These are phyloP conservation scores for Leptobrachium ailaonicum DNA, from an alignment of 2,113 vertebrate species.

Conservation along the genomic window DNA sequence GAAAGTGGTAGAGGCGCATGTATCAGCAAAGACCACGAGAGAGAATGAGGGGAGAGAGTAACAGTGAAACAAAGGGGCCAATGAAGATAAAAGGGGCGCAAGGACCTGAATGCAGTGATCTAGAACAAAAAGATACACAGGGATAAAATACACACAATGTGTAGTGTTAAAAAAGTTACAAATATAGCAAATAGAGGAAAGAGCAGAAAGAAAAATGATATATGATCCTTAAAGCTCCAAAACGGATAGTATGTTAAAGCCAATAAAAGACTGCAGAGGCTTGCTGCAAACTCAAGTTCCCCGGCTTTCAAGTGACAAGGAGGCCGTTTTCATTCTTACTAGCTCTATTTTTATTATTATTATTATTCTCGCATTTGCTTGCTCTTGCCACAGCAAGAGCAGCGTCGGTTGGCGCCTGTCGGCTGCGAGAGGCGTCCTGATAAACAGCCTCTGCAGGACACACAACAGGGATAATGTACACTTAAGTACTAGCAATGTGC, in stretches of 20 bases:
- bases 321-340: constrained; percentile 53
- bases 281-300: not conserved
- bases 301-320: constrained; percentile 49
- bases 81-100: too few relatives aligned
- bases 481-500: constrained; percentile 87
- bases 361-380: constrained; percentile 52
- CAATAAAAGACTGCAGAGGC: not conserved
- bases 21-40: not conserved
- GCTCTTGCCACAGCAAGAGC: constrained; percentile 71
- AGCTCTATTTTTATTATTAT: constrained; percentile 55
- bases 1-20: not conserved
- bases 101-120: too few relatives aligned
- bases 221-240: not conserved
- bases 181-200: not conserved
- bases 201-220: not conserved
- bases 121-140: too few relatives aligned
- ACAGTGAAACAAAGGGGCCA: not conserved
- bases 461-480: constrained; percentile 85
- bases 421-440: constrained; percentile 81
- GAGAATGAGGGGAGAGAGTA: not conserved
- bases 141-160: too few relatives aligned
- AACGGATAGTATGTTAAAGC: not conserved
- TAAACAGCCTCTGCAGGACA: constrained; percentile 83
- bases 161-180: too few relatives aligned
- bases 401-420: constrained; percentile 73